phyloP scores from a whole-genome alignment of 35 echinoderm and acorn worm species.

The Stichopus chloronotus region DNA sequence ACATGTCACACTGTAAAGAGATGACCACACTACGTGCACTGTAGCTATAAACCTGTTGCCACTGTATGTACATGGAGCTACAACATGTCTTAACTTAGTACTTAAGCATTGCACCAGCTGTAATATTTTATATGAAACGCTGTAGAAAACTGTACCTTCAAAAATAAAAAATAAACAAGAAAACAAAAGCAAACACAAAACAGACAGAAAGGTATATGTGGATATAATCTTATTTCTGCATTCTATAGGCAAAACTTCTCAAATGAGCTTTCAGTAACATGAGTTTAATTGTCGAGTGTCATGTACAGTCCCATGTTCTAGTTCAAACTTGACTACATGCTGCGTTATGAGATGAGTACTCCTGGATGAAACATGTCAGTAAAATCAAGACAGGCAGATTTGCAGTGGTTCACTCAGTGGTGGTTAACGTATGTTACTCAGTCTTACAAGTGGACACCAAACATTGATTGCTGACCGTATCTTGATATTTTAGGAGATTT shows the following conservation, averaged over 20 bases:
- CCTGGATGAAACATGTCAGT: conserved; percentile 21
- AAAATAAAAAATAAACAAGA: background rate
- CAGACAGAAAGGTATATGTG: background rate
- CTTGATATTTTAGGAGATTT: background rate
- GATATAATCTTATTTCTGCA: background rate
- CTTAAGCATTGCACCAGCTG: background rate
- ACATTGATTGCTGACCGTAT: conserved; percentile 5
- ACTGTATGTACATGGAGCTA: background rate
- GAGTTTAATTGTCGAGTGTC: conserved; percentile 1
- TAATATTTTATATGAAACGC: conserved; percentile 8
- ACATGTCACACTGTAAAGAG: conserved; percentile 3
- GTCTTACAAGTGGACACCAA: background rate
- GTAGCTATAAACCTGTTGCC: conserved; percentile 21
- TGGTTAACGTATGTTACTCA: no score
- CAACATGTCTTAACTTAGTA: background rate
- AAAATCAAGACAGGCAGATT: background rate
- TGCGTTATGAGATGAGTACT: background rate
- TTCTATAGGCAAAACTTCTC: background rate
- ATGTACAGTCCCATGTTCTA: background rate
- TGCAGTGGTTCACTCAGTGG: no score
- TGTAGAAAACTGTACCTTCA: conserved; percentile 2
- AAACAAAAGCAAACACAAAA: no score
- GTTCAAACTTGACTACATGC: background rate
- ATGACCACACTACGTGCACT: background rate
- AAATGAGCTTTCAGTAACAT: conserved; percentile 14